Conservation (phyloP, 2,113 vertebrate species). For the Illadopsis cleaveri region DNA sequence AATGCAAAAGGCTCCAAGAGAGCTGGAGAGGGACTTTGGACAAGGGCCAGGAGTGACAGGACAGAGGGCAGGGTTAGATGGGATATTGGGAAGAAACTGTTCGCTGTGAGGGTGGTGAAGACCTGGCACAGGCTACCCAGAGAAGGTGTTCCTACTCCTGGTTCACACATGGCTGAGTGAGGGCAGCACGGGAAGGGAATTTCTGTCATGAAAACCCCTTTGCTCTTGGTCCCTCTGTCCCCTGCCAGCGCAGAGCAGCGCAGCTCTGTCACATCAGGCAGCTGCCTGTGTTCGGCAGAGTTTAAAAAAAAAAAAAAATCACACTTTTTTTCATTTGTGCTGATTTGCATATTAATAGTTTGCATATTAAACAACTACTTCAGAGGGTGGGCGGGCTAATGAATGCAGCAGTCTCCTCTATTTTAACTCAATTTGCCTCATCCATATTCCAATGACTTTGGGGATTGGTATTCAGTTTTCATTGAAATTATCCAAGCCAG, state of each 20-base stretch:
- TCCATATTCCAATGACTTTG: conserved; percentile 91
- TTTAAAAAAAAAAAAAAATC: conserved; percentile 68
- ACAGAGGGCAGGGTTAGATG: background rate
- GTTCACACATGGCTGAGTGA: background rate
- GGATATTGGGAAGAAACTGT: background rate
- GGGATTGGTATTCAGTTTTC: conserved; percentile 88
- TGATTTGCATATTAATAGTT: conserved; percentile 98
- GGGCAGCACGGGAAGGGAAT: background rate
- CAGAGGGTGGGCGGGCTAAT: conserved; percentile 96
- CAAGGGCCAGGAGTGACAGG: background rate
- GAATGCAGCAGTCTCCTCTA: conserved; percentile 91
- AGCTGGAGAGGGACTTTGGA: background rate
- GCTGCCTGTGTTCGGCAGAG: conserved; percentile 81
- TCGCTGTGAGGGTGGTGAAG: background rate
- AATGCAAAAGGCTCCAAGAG: background rate
- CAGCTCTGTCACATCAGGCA: conserved; percentile 71
- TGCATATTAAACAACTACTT: conserved; percentile 98
- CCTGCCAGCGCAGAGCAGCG: background rate
- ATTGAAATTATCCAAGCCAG: conserved; percentile 87
- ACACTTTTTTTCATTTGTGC: conserved; percentile 81
- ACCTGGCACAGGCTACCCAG: background rate
- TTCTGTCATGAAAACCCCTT: background rate
- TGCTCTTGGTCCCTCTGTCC: background rate
- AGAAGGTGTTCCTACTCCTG: background rate
- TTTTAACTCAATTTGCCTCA: conserved; percentile 98